Evolutionary conservation across 2,113 vertebrate species (phyloP), one percentile per base, ranked within the genome.

Genomic region (Macroglossus sobrinus): DNA sequence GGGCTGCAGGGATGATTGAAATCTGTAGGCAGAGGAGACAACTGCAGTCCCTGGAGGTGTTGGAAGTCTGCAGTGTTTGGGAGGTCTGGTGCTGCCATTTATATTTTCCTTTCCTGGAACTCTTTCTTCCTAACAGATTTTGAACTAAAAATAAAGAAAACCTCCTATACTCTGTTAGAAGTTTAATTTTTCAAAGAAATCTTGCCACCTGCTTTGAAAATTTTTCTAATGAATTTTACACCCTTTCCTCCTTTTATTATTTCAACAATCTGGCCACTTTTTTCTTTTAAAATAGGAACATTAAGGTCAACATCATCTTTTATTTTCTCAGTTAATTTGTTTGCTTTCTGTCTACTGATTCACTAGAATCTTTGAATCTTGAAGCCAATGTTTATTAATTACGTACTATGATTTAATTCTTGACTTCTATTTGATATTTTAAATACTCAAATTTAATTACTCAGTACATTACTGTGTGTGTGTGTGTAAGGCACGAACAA

Each of bases 21-120:
- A 97, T 96, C 84, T 97, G 97, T 94, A 91, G 95, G 97, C 24
- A 63, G 92, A 68, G 38, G 45, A 96, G 95, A 97, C 94, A 96
- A 96, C 88, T 95, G 97, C 82, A 45, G 0, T 84, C 68, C 47
- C 78, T 0, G 72, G 88, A 97, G 95, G 97, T 95, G 97, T 91
- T 68, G 79, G 91, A 75, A 91, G 74, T 97, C 93, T 95, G 88
- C 43, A 76, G 85, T 14, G 63, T 53, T 95, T 91, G 69, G 91
- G 96, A 97, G 96, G 81, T 89, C 97, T 97, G 97, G n/a, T 97
- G 93, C 97, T 97, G 94, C 97, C 97, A 84, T 97, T 98, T 98
- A 97, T 97, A 98, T 75, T 94, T 96, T 79, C 92, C 40, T 80
- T 96, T 79, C 89, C 97, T 97, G 97, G 97, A 97, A 98, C 94